Evolutionary conservation across 53 echinoderm and acorn worm genomes (phyloP), one percentile per base, ranked within the genome.

Genomic region (Mesocentrotus franciscanus): DNA sequence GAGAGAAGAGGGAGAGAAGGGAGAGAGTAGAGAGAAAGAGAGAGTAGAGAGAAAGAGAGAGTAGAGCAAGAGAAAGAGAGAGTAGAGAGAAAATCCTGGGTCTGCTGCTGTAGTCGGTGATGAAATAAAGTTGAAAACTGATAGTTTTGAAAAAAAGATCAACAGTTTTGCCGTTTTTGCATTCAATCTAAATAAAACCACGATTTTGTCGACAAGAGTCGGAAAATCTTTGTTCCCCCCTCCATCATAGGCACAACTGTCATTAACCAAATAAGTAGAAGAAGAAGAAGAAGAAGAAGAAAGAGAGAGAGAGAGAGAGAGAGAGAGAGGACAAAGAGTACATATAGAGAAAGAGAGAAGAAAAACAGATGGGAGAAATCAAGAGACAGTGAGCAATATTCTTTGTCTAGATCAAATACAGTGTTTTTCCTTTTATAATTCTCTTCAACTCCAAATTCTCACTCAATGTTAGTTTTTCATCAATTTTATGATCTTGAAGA

Each of bases 401-500:
- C 13, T 13, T 32, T 14, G 33, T 26, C 8, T 11, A 30, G 14
- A 33, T 30, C 1, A n/a, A 33, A 76, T 8, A 64, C 20, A 76
- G 12, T 33, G 33, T 30, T 33, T 18, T 15, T 6, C 20, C 20
- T 1, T 18, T 64, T 64, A 15, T 16, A 64, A 64, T 20, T 18
- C 64, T 18, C 61, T 64, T 64, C 64, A 64, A 64, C 76, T 27
- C 4, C 12, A 76, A 32, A 29, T 76, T 76, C 33, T 76, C 30
- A 30, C 76, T 8, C 0, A 76, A 76, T 76, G 76, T 76, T 76
- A 76, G 33, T 30, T 76, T 76, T 30, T 76, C 76, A n/a, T 32
- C 76, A 76, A 76, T 33, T 76, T 76, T 76, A 33, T 76, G 76
- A 76, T 76, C 33, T 76, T 76, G 33, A 30, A 76, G 76, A 76